Conservation (phyloP, 2,113 vertebrate species). For the Tonatia bakeri region DNA sequence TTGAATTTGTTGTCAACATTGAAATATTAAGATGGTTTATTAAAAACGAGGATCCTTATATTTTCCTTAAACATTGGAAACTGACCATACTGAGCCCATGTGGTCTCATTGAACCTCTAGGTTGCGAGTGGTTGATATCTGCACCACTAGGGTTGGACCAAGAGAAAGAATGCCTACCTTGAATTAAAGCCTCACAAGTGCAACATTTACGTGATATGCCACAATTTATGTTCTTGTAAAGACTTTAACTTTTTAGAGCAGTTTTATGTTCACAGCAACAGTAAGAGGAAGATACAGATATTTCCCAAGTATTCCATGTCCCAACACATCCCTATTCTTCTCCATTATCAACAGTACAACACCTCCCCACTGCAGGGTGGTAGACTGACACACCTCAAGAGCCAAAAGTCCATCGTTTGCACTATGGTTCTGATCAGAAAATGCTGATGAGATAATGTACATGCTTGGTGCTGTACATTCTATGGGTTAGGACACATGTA, state of each 20-base stretch:
- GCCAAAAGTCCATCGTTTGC: background rate
- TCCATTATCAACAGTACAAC: background rate
- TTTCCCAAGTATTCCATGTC: background rate
- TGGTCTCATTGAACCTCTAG: too few species aligned
- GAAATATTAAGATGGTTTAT: background rate
- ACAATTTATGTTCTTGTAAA: background rate
- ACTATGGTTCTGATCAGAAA: background rate
- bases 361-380: background rate
- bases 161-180: background rate
- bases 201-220: background rate
- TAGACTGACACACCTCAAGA: background rate
- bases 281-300: background rate
- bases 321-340: background rate
- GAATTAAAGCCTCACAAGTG: background rate
- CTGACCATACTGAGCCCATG: fast-evolving
- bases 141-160: background rate
- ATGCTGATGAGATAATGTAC: too few species aligned
- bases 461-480: background rate
- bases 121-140: background rate
- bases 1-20: background rate
- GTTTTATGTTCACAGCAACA: background rate
- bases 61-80: background rate
- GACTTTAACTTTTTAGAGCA: background rate
- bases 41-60: background rate
- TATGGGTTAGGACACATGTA: background rate